phyloP scores from a whole-genome alignment of 2,113 vertebrate genomes.

The Uria aalge region DNA sequence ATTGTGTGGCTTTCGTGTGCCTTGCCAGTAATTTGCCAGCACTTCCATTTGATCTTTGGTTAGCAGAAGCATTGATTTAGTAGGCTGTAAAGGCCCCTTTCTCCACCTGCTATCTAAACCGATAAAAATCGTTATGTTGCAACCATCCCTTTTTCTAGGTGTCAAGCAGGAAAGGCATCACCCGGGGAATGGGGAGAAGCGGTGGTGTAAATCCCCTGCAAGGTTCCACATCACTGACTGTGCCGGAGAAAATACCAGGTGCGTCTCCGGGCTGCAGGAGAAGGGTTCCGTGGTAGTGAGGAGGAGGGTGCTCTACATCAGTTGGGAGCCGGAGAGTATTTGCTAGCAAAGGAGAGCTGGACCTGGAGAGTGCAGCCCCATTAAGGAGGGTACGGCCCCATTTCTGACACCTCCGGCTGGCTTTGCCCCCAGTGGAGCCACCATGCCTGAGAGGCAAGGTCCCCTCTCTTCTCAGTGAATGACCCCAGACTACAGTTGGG shows the following conservation, averaged over 20 bases:
- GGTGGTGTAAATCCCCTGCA: background rate
- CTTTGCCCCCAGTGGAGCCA: background rate
- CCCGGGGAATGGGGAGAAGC: background rate
- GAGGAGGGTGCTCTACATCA: background rate
- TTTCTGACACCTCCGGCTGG: background rate
- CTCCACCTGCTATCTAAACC: background rate
- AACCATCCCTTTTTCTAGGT: conserved; percentile 28
- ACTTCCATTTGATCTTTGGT: conserved; percentile 34
- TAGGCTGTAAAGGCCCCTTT: conserved; percentile 10
- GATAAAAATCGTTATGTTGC: background rate
- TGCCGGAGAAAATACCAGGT: background rate
- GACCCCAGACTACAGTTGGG: fast-evolving
- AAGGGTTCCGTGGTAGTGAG: fast-evolving
- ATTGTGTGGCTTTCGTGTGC: background rate
- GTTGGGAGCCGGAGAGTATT: fast-evolving
- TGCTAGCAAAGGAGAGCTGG: background rate
- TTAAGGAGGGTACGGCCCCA: fast-evolving
- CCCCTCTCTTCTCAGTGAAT: background rate
- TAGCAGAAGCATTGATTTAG: conserved; percentile 1
- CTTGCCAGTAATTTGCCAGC: background rate
- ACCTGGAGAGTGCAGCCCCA: fast-evolving
- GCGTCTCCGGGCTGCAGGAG: background rate
- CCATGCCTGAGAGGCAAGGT: fast-evolving
- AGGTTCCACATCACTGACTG: background rate
- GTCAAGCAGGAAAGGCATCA: background rate